Evolutionary conservation across 2,797 vertebrate genomes (phyloP), one percentile per base, ranked within the genome.

Genomic region (Melanotaenia maccullochi): DNA sequence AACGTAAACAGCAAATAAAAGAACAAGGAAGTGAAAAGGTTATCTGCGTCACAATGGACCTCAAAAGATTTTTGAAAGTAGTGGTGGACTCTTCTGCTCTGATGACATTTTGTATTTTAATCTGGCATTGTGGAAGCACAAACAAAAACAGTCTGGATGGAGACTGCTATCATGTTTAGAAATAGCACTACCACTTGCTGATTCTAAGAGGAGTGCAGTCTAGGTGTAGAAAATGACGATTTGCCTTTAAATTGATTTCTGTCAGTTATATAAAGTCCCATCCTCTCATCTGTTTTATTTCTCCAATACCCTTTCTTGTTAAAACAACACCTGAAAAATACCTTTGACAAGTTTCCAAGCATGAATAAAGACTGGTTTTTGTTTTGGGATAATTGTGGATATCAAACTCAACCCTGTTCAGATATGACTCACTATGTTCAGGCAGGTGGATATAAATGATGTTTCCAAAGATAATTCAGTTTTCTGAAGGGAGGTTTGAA

Each of bases 401-500:
- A 3, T 55, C 7, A 18, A 55, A 55, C 52, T 14, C 18, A 20
- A 65, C 30, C 69, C 42, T 56, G 8, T n/a, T 47, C 7, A 47
- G 44, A 47, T 47, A 8, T n/a, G 20, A n/a, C 44, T 47, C 20
- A n/a, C 2, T 47, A 47, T 47, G 44, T n/a, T 47, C 25, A 65
- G 20, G 9, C 36, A 1, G 30, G 2, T 1, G 52, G 40, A 35
- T 51, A 8, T 30, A 60, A 56, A 58, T 60, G 71, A 62, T 32
- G 35, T 38, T 56, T 51, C 14, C 57, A 49, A 64, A 72, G 60
- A 58, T 49, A 5, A 5, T 33, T 38, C 16, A 5, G 0, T 49
- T 11, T 73, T 71, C 25, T 40, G 1, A 38, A 69, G 25, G 56
- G 20, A 30, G 81, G 33, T 79, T 72, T 71, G 9, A n/a, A 51